A percentile compares a stretch with the other conserved stretches of the same genome.
Conservation (phyloP, 2,888 invertebrate genomes). For the Andrena bucephala region DNA sequence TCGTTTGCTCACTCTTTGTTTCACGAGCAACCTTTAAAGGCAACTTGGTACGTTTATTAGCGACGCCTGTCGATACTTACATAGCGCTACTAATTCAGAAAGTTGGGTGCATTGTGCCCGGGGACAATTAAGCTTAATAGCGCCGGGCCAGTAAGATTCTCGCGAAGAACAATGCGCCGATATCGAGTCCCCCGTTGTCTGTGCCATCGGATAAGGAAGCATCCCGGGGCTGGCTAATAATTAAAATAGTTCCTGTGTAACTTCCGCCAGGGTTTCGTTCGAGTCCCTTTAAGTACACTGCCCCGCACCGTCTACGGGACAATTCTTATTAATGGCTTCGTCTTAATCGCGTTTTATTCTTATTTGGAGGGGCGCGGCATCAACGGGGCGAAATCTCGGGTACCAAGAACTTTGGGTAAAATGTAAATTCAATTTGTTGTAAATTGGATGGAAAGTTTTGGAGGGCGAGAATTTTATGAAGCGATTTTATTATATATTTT, state of each 20-base stretch:
- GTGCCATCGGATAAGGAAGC: conserved; percentile 36
- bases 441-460: conserved; percentile 7
- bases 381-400: no score
- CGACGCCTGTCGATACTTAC: conserved; percentile 56
- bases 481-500: not conserved
- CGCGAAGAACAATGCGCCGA: conserved; percentile 54
- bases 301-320: not conserved
- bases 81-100: conserved; percentile 44
- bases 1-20: not conserved
- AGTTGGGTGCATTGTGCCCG: conserved; percentile 47
- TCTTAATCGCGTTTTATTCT: conserved; percentile 30
- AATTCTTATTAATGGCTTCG: conserved; percentile 54
- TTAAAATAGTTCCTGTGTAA: conserved; percentile 66
- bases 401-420: not conserved
- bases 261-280: conserved; percentile 42
- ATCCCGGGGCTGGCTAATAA: conserved; percentile 56
- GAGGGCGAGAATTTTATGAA: not conserved
- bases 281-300: conserved; percentile 27
- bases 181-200: conserved; percentile 55
- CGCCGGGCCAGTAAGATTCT: conserved; percentile 38
- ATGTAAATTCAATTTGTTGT: not conserved
- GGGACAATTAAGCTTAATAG: conserved; percentile 57
- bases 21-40: conserved; percentile 7
- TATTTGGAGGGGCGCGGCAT: conserved; percentile 6
- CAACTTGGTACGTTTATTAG: conserved; percentile 51